These are phyloP conservation scores for Pedionomus torquatus DNA, from an alignment of 2,113 vertebrate species.

Conservation along the genomic window DNA sequence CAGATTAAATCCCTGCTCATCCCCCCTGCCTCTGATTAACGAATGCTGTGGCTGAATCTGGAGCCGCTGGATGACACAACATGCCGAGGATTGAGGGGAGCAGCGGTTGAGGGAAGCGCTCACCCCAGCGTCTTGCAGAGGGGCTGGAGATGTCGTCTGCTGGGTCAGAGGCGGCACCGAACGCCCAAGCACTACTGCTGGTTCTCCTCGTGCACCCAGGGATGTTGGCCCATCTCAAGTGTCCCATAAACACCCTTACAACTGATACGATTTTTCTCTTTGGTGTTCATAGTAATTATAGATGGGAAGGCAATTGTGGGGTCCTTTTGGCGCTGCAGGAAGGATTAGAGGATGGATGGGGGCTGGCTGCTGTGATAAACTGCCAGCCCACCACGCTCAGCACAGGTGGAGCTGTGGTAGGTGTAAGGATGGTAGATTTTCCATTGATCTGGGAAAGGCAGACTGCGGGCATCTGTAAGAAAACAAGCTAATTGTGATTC, in stretches of 20 bases:
- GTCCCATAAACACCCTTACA: background rate
- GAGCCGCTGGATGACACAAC: background rate
- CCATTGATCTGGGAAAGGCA: background rate
- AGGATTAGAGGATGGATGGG: background rate
- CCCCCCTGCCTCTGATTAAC: background rate
- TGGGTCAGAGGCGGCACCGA: background rate
- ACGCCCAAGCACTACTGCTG: rapidly evolving
- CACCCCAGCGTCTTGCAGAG: too few species aligned
- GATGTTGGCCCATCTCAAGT: background rate
- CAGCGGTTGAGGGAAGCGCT: background rate
- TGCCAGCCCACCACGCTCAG: background rate
- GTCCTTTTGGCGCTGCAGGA: background rate
- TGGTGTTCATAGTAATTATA: background rate
- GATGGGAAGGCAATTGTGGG: background rate
- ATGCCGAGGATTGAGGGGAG: rapidly evolving
- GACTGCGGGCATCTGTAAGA: background rate
- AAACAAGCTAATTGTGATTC: background rate
- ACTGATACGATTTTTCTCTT: background rate
- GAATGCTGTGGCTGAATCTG: background rate
- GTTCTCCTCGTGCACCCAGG: rapidly evolving
- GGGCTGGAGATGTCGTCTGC: rapidly evolving
- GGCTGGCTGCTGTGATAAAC: background rate
- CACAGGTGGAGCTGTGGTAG: background rate
- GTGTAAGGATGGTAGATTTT: background rate
- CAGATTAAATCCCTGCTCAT: background rate